A percentile compares a stretch with the other conserved stretches of the same genome.
phyloP scores from a whole-genome alignment of 2,113 vertebrate species.

The Archilochus colubris region DNA sequence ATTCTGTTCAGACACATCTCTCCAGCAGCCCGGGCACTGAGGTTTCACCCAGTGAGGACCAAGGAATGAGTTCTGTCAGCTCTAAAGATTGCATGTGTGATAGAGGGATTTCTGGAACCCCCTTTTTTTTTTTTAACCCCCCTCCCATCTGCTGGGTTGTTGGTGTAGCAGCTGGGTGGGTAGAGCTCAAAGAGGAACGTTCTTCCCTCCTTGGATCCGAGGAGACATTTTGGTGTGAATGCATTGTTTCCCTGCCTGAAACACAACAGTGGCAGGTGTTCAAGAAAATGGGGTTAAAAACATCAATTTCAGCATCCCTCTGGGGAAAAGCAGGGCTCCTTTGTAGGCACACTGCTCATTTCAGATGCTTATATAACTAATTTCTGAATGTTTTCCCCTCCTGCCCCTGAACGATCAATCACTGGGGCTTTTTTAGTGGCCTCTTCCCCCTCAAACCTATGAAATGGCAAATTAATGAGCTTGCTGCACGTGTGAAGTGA shows the following conservation, averaged over 20 bases:
- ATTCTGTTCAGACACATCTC: not conserved
- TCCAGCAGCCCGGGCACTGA: not conserved
- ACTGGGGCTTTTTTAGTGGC: not conserved
- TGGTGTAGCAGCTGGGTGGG: not conserved
- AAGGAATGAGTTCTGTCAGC: not conserved
- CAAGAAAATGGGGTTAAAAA: not conserved
- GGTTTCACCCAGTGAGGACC: not conserved
- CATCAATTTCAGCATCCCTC: not conserved
- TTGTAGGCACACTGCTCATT: not conserved
- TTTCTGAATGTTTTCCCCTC: not conserved
- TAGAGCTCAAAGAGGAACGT: rapidly evolving
- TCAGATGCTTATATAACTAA: not conserved
- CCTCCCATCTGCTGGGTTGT: not conserved
- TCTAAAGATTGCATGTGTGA: not conserved
- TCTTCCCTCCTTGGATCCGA: rapidly evolving
- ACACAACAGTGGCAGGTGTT: not conserved
- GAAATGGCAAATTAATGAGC: slow-evolving; percentile 1
- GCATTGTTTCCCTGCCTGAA: not conserved
- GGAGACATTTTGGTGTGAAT: rapidly evolving
- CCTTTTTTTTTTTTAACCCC: rapidly evolving
- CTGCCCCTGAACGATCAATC: slow-evolving; percentile 25
- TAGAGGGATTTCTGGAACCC: not conserved
- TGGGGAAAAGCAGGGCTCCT: not conserved
- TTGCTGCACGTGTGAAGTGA: not conserved
- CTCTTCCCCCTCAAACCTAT: not conserved